Evolutionary conservation across 2,888 invertebrate species (phyloP), one percentile per base, ranked within the genome.

Genomic region (Andrena chrysosceles): DNA sequence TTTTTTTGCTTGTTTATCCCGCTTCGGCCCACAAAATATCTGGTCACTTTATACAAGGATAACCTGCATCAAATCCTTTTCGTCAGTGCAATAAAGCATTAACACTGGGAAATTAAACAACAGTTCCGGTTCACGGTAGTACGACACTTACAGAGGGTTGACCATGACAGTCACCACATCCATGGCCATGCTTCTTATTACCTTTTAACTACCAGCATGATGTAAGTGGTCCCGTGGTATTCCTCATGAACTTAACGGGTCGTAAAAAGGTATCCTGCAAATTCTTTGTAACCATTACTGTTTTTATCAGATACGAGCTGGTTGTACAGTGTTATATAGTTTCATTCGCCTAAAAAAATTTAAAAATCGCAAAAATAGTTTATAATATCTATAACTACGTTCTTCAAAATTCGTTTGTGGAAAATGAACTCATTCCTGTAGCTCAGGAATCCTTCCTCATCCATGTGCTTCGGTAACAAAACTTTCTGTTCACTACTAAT

Each of bases 111-210:
- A 68, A 33, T n/a, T 1, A 31, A 60, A 42, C 0, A 31, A 54
- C 16, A 64, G 23, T 54, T 77, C 31, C 66, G 52, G 31, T 77
- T 77, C 10, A 54, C 33, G 26, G 16, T 29, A 77, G 1, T 26
- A 29, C 16, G 35, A 26, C 35, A 54, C 20, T 59, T 72, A 62
- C 56, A 71, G 23, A 29, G 33, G 35, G 29, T 77, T 84, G 87
- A 72, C 86, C 88, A 66, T 89, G 88, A 87, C 83, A 89, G 83
- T 89, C 79, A 68, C 81, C 64, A 73, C 64, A 69, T 79, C 83
- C 87, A 88, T 78, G 82, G 87, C 62, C 85, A 81, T 31, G 76
- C 49, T 73, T 83, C 63, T 87, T 72, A 71, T 62, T 74, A 42
- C 56, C 62, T 72, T 52, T 26, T 31, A 71, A 66, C 20, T 74